Evolutionary conservation across 2,113 vertebrate species (phyloP).

Genomic region (Cathartes aura): DNA sequence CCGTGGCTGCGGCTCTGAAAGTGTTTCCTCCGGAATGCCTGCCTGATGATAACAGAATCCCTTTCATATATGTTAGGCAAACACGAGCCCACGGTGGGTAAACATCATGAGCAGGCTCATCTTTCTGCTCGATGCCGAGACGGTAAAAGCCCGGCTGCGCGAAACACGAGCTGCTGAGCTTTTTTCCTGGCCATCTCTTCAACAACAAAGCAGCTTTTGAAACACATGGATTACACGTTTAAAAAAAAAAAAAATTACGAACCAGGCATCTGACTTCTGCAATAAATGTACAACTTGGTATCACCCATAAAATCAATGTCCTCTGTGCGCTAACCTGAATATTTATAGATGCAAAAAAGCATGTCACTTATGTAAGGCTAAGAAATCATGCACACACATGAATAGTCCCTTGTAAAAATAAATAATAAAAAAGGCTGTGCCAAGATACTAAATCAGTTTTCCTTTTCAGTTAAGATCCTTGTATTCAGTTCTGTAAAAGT

Average conservation of each 20-base stretch:
- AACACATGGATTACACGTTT: neutral
- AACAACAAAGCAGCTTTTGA: conserved; percentile 52
- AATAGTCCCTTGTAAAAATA: conserved; percentile 21
- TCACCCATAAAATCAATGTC: neutral
- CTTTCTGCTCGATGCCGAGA: conserved; percentile 3
- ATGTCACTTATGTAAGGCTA: neutral
- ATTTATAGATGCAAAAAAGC: neutral
- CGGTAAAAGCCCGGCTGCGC: neutral
- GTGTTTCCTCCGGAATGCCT: conserved; percentile 48
- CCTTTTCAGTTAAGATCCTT: conserved; percentile 32
- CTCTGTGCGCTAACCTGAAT: neutral
- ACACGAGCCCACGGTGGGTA: conserved; percentile 41
- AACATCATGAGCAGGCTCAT: conserved; percentile 45
- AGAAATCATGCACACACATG: neutral
- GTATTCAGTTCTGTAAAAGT: neutral
- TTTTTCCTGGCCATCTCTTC: neutral
- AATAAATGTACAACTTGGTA: neutral
- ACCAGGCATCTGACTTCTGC: conserved; percentile 11
- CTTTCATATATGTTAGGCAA: conserved; percentile 44
- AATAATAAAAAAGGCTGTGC: neutral
- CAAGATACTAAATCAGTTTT: conserved; percentile 38
- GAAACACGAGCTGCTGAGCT: neutral
- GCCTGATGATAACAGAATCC: conserved; percentile 54
- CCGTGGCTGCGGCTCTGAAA: neutral
- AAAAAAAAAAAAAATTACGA: neutral